Base-by-base conservation (phyloP, 1,140 invertebrate species). In the Rhagoletis zephyria region DNA sequence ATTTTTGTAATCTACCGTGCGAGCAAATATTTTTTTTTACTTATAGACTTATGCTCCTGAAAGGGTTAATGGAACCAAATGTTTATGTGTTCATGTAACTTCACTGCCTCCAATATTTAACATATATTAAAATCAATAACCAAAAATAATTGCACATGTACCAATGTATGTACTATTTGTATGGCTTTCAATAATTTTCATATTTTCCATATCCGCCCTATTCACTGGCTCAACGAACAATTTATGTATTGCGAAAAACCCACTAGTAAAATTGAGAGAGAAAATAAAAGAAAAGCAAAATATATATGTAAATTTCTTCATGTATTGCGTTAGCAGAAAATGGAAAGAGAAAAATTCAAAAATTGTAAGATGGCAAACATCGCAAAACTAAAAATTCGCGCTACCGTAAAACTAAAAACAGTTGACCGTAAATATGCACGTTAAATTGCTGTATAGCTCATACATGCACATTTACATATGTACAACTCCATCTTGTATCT, bases 371-470 rank as follows among this genome's bases (percentile, higher is more conserved):
- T 30, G 16, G 14, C 3, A 48, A 77, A 77, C 5, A 48, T 48
- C 7, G 30, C 30, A 16, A 51, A 45, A 48, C 70, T 77, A 30
- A 81, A 81, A 81, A 56, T 81, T 81, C 56, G 45, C 74, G 51
- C 48, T 81, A 59, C 45, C 74, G 74, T 19, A 59, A 81, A 81
- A 81, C 45, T 56, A 4, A 19, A 81, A 63, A 63, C 9, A 59
- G n/a, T 19, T 59, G 74, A 56, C 74, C 74, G 74, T 81, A 48
- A 81, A 81, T 48, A 56, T 81, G 16, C 42, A 48, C 48, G 56
- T 56, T 16, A 7, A 63, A n/a, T 30, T 63, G 12, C 12, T 63
- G 14, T n/a, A 81, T 56, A 12, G 30, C 30, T 67, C n/a, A 77
- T 56, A 77, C 40, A 10, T 48, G 7, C 5, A 48, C 10, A 48